These are phyloP conservation scores for Scytalopus superciliaris DNA, from an alignment of 2,113 vertebrate species.

Conservation along the genomic window DNA sequence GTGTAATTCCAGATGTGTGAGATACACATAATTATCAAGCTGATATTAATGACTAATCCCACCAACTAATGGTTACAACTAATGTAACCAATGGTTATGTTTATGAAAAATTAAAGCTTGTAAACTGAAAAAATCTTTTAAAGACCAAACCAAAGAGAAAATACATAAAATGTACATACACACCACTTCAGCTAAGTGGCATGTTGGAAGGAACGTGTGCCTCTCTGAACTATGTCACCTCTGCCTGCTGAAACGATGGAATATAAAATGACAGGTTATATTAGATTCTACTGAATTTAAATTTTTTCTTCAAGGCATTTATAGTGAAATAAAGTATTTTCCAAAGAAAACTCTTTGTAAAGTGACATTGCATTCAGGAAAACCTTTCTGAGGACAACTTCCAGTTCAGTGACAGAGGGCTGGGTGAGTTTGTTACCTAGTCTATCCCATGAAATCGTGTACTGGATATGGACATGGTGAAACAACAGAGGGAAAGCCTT, in stretches of 20 bases:
- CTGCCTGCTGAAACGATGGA: slow-evolving; percentile 14
- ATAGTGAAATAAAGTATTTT: slow-evolving; percentile 8
- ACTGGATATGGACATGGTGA: not conserved
- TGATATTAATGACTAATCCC: not conserved
- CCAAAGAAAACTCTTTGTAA: not conserved
- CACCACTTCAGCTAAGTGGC: not conserved
- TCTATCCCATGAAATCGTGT: not conserved
- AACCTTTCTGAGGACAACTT: slow-evolving; percentile 1
- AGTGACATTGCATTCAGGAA: slow-evolving; percentile 11
- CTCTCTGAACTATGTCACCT: not conserved
- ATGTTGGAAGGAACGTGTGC: not conserved
- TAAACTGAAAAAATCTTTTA: slow-evolving; percentile 7
- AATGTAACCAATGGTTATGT: too few relatives aligned
- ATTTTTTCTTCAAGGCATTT: not conserved
- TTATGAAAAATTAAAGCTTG: slow-evolving; percentile 46
- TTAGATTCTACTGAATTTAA: slow-evolving; percentile 24
- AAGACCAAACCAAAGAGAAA: not conserved
- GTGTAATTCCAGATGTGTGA: not conserved
- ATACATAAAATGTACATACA: not conserved
- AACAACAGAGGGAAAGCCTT: not conserved
- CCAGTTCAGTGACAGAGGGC: not conserved
- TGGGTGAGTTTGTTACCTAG: not conserved
- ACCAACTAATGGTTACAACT: too few relatives aligned
- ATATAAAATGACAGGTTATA: slow-evolving; percentile 50
- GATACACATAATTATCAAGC: not conserved